Evolutionary conservation across 2,888 invertebrate species (phyloP), one percentile per base, ranked within the genome.

Genomic region (Calameuta idolon): DNA sequence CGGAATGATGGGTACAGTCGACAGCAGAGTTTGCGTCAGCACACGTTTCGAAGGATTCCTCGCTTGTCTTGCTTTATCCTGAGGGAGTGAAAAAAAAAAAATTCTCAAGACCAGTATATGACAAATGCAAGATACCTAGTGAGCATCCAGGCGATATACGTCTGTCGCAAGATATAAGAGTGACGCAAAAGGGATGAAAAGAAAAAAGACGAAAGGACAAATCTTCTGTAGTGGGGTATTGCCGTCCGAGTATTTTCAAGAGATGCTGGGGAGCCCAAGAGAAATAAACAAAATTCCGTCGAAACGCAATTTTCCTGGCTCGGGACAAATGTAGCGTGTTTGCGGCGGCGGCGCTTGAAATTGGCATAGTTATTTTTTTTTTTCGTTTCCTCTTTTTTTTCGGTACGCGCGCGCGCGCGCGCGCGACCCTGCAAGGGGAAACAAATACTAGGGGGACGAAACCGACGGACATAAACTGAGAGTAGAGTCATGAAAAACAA

Each of bases 401-500:
- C 11, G 0, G 35, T 12, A 12, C 12, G 12, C 35, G 35, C 35
- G 35, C 34, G 35, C 73, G 35, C 12, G 12, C 35, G 35, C 35
- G 35, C 34, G 35, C 73, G 75, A 73, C 74, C 69, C 76, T 71
- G 73, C 68, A 35, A 76, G 31, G 71, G 31, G 71, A 15, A 74
- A 74, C 74, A 77, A 75, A 75, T 75, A 77, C 73, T 75, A 5
- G 74, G 34, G 78, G 77, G 76, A 76, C 77, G 40, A 40, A 74
- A 78, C 80, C 76, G 79, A 74, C 75, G 75, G 75, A 73, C 71
- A 71, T 30, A 71, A 71, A 71, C 71, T 71, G 74, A 69, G 74
- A 69, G 80, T 73, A 74, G 74, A 80, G 78, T 81, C 81, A 76
- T 81, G 81, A 80, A 81, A 81, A 81, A 76, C 79, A 80, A 80